Conservation (phyloP, 2,113 vertebrate species). For the Ceyx margarethae region DNA sequence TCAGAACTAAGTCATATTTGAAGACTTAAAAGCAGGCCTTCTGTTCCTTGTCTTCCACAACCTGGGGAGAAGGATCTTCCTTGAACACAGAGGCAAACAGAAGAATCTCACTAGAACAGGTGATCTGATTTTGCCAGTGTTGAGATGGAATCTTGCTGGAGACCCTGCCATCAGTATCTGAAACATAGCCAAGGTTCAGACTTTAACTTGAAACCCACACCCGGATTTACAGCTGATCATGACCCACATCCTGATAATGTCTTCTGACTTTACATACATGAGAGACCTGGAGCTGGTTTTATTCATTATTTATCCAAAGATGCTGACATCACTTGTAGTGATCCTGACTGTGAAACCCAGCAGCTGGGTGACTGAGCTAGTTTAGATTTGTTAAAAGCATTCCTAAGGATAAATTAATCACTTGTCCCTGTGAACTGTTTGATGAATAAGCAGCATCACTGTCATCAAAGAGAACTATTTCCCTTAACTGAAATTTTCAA, state of each 20-base stretch:
- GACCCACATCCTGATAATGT: neutral
- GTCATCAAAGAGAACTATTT: neutral
- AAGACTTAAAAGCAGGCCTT: neutral
- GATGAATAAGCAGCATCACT: neutral
- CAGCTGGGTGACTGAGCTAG: neutral
- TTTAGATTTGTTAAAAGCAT: neutral
- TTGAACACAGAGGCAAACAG: neutral
- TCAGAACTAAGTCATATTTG: neutral
- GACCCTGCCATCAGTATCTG: neutral
- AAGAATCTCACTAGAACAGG: neutral
- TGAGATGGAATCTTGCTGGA: neutral
- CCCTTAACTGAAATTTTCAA: neutral
- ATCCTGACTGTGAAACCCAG: neutral
- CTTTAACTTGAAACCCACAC: constrained; percentile 4
- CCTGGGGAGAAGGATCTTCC: neutral
- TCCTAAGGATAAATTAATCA: neutral
- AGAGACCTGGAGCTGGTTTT: neutral
- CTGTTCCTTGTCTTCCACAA: neutral
- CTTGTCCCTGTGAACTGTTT: neutral
- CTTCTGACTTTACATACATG: neutral
- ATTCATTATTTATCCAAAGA: neutral
- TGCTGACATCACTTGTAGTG: neutral
- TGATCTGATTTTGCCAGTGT: neutral
- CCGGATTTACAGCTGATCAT: neutral
- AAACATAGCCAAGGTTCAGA: neutral